Percentiles rank a stretch among this genome's conserved stretches.
Evolutionary conservation across 2,113 vertebrate species (phyloP).

Genomic region (Acrocephalus kingi): DNA sequence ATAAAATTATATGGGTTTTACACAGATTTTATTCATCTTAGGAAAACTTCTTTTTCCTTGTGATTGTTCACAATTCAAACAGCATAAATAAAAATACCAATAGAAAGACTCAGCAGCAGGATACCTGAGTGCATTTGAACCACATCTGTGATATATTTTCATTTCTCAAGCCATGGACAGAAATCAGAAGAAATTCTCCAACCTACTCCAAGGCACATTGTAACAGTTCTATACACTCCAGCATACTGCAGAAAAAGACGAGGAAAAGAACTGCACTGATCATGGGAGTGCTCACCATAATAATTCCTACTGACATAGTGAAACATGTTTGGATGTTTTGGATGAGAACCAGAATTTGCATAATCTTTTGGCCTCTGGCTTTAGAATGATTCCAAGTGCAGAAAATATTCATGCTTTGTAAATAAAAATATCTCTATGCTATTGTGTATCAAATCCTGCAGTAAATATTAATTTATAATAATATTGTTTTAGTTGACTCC

Average conservation of each 20-base stretch:
- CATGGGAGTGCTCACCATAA: not conserved
- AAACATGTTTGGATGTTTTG: not conserved
- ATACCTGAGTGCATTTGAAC: not conserved
- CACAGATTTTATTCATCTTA: not conserved
- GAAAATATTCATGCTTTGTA: not conserved
- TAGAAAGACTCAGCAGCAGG: not conserved
- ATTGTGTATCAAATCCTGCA: not conserved
- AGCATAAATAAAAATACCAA: not conserved
- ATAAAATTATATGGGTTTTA: not conserved
- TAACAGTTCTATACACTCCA: not conserved
- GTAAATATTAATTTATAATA: not conserved
- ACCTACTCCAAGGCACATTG: not conserved
- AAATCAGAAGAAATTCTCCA: not conserved
- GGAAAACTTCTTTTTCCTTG: not conserved
- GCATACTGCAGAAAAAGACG: not conserved
- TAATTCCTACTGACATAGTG: not conserved
- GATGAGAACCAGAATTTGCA: slow-evolving; percentile 2
- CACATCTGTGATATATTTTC: not conserved
- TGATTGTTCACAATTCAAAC: not conserved
- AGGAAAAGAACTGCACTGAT: not conserved
- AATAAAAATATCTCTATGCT: not conserved
- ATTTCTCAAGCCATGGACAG: not conserved
- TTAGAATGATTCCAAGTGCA: not conserved
- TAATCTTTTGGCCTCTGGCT: not conserved
- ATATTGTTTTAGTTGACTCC: not conserved